phyloP scores from a whole-genome alignment of 1,140 invertebrate genomes.

The Drosophila punjabiensis region DNA sequence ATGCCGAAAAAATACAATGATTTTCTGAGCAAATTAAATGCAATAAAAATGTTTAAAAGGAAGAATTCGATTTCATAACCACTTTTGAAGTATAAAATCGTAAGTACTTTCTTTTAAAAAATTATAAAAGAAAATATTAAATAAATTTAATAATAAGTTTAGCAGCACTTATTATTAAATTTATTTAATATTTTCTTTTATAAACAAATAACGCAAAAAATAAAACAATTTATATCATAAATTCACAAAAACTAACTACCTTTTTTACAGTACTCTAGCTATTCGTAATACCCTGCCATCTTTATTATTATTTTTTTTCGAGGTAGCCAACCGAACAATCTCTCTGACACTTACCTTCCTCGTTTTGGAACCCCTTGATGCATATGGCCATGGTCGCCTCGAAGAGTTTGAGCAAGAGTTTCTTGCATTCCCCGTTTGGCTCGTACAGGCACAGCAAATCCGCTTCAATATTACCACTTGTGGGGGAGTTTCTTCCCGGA shows the following conservation, averaged over 20 bases:
- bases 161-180: too few relatives aligned
- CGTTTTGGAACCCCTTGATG: conserved; percentile 82
- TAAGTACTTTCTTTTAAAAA: too few relatives aligned
- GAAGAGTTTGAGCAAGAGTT: conserved; percentile 77
- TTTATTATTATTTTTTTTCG: neutral
- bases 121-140: too few relatives aligned
- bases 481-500: conserved; percentile 9
- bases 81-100: too few relatives aligned
- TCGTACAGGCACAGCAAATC: conserved; percentile 72
- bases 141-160: too few relatives aligned
- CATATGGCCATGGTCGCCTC: conserved; percentile 83
- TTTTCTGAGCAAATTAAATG: too few relatives aligned
- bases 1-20: too few relatives aligned
- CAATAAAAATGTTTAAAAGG: too few relatives aligned
- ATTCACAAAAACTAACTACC: neutral
- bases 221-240: neutral
- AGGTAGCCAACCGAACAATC: conserved; percentile 14
- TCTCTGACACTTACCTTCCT: conserved; percentile 72
- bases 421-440: conserved; percentile 76
- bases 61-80: too few relatives aligned
- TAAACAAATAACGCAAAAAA: neutral
- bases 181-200: too few relatives aligned
- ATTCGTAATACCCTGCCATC: neutral
- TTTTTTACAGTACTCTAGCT: too few relatives aligned
- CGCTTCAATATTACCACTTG: conserved; percentile 54